Conservation (phyloP, 1,140 invertebrate species). For the Nephotettix cincticeps region DNA sequence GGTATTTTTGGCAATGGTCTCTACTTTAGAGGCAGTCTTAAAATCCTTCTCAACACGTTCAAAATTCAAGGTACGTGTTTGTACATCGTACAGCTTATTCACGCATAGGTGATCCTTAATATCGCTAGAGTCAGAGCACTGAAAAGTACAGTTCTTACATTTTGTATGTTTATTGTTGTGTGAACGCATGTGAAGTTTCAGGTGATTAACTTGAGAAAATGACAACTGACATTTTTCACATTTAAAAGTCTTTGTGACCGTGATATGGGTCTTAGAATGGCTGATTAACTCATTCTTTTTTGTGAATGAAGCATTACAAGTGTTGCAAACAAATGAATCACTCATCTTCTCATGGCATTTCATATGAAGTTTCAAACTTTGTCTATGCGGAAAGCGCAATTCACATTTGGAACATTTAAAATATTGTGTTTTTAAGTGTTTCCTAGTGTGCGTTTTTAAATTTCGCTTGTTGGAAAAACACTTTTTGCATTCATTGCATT, state of each 20-base stretch:
- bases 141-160: not conserved
- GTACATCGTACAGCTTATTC: not conserved
- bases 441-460: not conserved
- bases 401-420: not conserved
- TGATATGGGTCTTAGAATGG: not conserved
- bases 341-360: not conserved
- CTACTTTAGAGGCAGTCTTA: not conserved
- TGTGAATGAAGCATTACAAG: not conserved
- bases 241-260: not conserved
- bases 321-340: not conserved
- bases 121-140: not conserved
- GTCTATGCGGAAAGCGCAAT: not conserved
- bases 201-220: not conserved
- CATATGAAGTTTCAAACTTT: not conserved
- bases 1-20: not conserved
- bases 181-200: not conserved
- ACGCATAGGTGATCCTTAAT: not conserved
- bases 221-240: not conserved
- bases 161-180: not conserved
- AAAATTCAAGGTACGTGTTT: not conserved
- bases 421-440: not conserved
- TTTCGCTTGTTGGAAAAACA: not conserved
- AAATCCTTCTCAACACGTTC: not conserved
- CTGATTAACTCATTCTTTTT: not conserved
- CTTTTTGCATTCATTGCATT: not conserved